Evolutionary conservation across 2,888 invertebrate species (phyloP).

Genomic region (Drosophila tanythrix): DNA sequence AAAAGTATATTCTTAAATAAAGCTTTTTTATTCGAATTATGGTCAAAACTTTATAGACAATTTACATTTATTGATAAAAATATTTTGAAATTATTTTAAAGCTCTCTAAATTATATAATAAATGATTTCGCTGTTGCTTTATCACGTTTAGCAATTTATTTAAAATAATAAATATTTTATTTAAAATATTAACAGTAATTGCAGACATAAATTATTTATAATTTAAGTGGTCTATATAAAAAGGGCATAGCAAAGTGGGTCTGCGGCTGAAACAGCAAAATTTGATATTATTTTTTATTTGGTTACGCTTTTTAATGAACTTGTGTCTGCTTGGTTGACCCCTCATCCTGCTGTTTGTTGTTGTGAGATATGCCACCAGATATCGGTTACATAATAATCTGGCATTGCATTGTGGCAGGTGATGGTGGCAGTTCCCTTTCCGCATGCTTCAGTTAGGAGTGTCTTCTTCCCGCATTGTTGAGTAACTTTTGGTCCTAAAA

Average conservation of each 20-base stretch:
- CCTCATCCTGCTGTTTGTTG: background rate
- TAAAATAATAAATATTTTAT: background rate
- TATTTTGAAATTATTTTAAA: too few relatives aligned
- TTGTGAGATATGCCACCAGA: slow-evolving; percentile 24
- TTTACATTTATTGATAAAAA: background rate
- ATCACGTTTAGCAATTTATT: background rate
- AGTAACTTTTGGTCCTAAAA: slow-evolving; percentile 1
- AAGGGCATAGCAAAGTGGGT: slow-evolving; percentile 19
- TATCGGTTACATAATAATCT: slow-evolving; percentile 56
- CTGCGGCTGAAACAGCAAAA: background rate
- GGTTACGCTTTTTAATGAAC: slow-evolving; percentile 46
- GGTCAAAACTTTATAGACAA: background rate
- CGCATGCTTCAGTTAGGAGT: background rate
- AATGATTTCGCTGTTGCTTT: background rate
- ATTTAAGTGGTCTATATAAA: background rate
- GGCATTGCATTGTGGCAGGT: slow-evolving; percentile 34
- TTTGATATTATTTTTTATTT: slow-evolving; percentile 14
- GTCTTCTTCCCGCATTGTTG: slow-evolving; percentile 10
- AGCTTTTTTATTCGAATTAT: background rate
- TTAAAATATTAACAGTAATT: background rate
- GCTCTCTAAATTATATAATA: background rate
- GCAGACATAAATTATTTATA: background rate
- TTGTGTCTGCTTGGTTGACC: slow-evolving; percentile 17
- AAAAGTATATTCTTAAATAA: background rate
- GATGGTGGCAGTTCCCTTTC: slow-evolving; percentile 8